Conservation (phyloP, 2,113 vertebrate genomes). For the Mesocricetus auratus region DNA sequence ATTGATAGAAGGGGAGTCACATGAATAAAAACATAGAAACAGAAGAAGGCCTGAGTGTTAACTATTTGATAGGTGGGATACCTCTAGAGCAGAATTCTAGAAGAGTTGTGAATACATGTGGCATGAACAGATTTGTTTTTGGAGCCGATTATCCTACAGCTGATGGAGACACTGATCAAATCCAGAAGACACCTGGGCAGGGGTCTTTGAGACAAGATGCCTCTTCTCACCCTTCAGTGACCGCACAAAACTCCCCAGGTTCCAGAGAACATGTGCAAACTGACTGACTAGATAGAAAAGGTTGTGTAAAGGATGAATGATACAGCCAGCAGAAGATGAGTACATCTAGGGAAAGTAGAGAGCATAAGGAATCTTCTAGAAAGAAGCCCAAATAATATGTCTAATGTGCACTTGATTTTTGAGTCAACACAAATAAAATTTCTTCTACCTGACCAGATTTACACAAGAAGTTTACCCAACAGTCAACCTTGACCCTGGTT, state of each 20-base stretch:
- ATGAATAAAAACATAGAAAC: neutral
- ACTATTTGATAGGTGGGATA: neutral
- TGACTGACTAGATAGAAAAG: neutral
- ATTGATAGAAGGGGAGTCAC: neutral
- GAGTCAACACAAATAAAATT: neutral
- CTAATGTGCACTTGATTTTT: neutral
- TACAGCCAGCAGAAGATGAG: neutral
- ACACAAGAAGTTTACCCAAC: neutral
- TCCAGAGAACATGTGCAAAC: neutral
- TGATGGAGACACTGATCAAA: neutral
- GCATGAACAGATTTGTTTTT: neutral
- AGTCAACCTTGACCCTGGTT: neutral
- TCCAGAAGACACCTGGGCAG: neutral
- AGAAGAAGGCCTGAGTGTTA: neutral
- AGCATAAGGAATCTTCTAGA: neutral
- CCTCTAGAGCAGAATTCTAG: neutral
- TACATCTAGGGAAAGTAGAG: neutral
- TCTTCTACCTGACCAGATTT: conserved; percentile 4
- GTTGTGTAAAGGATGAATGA: neutral
- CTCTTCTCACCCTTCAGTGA: neutral
- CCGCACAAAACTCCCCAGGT: no score
- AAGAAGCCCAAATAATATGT: neutral
- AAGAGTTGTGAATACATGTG: neutral
- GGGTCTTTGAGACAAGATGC: neutral
- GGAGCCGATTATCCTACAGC: neutral